A percentile compares a stretch with the other conserved stretches of the same genome.
phyloP scores from a whole-genome alignment of 2,113 vertebrate genomes.

The Mixornis gularis region DNA sequence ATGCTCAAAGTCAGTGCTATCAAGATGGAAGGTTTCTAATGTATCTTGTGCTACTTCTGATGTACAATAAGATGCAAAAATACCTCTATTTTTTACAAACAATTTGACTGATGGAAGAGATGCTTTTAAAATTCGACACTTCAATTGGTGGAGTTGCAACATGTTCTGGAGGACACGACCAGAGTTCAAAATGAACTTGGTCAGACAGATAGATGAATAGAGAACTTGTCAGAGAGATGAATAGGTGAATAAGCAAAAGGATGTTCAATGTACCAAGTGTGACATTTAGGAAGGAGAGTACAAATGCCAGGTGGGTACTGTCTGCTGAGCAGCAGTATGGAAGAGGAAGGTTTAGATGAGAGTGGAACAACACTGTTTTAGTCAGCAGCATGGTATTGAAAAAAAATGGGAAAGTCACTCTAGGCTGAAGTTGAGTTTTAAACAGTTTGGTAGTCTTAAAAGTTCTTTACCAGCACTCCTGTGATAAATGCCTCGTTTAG shows the following conservation, averaged over 20 bases:
- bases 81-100: neutral
- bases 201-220: neutral
- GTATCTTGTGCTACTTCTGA: neutral
- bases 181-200: neutral
- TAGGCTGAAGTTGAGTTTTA: neutral
- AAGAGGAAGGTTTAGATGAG: neutral
- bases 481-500: neutral
- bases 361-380: neutral
- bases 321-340: neutral
- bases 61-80: neutral
- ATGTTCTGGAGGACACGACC: neutral
- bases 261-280: neutral
- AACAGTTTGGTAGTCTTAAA: neutral
- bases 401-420: neutral
- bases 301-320: neutral
- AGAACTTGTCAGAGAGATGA: neutral
- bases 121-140: neutral
- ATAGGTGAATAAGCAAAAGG: neutral
- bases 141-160: neutral
- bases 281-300: neutral
- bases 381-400: neutral
- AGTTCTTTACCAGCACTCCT: neutral
- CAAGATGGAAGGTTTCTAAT: neutral
- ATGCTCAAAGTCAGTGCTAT: neutral
- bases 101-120: neutral